phyloP scores from a whole-genome alignment of 2,113 vertebrate species.

The Tupaia chinensis region DNA sequence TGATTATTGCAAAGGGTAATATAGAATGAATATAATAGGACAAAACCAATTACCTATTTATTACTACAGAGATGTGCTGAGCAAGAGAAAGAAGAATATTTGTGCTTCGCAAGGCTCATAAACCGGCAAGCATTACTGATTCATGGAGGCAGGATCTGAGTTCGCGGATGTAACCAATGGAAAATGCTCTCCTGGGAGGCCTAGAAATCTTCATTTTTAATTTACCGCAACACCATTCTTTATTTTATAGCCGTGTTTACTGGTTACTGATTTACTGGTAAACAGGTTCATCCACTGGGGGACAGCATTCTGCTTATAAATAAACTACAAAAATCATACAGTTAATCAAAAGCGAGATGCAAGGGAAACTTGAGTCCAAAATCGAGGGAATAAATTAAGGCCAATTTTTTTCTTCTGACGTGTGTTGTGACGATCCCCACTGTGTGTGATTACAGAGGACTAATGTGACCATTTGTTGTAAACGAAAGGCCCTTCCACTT shows the following conservation, averaged over 20 bases:
- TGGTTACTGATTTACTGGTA: conserved; percentile 51
- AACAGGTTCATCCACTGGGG: neutral
- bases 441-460: neutral
- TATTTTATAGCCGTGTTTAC: conserved; percentile 19
- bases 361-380: neutral
- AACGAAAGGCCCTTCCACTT: neutral
- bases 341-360: conserved; percentile 32
- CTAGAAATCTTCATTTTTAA: neutral
- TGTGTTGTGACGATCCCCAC: conserved; percentile 18
- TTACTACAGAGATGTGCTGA: conserved; percentile 34
- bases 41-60: conserved; percentile 66
- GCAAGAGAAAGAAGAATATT: neutral
- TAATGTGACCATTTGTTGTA: neutral
- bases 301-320: neutral
- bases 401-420: neutral
- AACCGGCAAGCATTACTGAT: neutral
- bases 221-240: neutral
- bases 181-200: neutral
- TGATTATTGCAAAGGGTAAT: conserved; percentile 1
- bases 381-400: neutral
- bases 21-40: neutral
- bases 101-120: neutral
- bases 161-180: neutral
- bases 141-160: neutral
- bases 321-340: conserved; percentile 17